A percentile compares a stretch with the other conserved stretches of the same genome.
These are phyloP conservation scores for Stegastes partitus DNA, from an alignment of 2,113 vertebrate genomes.

Conservation along the genomic window DNA sequence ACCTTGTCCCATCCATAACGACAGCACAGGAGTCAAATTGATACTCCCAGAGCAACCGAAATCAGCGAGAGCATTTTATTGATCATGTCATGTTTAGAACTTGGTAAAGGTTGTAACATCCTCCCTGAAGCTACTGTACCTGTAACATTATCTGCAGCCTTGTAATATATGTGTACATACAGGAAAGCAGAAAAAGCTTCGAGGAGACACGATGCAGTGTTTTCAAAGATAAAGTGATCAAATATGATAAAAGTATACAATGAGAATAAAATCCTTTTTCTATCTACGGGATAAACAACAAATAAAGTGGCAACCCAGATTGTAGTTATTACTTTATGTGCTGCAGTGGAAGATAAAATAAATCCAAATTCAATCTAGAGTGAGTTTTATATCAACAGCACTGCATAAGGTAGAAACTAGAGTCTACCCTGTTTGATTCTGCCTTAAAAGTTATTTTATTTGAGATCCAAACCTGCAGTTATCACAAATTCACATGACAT, in stretches of 20 bases:
- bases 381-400: too few species aligned
- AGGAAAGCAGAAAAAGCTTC: not conserved
- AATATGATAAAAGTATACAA: not conserved
- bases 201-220: not conserved
- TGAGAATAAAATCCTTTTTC: not conserved
- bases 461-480: not conserved
- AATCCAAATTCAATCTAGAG: not conserved
- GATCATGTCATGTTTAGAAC: constrained; percentile 45
- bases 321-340: not conserved
- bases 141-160: constrained; percentile 36
- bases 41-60: constrained; percentile 38
- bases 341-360: not conserved
- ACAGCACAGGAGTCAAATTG: constrained; percentile 17
- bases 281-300: not conserved
- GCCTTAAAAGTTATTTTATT: not conserved
- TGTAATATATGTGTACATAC: constrained; percentile 1
- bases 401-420: not conserved
- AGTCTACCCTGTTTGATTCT: not conserved
- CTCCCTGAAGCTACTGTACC: constrained; percentile 16
- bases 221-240: not conserved
- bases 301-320: too few species aligned
- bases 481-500: not conserved
- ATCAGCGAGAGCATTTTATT: constrained; percentile 31
- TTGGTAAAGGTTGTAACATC: constrained; percentile 25
- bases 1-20: constrained; percentile 24